Evolutionary conservation across 2,113 vertebrate species (phyloP).

Genomic region (Beaufortia kweichowensis): DNA sequence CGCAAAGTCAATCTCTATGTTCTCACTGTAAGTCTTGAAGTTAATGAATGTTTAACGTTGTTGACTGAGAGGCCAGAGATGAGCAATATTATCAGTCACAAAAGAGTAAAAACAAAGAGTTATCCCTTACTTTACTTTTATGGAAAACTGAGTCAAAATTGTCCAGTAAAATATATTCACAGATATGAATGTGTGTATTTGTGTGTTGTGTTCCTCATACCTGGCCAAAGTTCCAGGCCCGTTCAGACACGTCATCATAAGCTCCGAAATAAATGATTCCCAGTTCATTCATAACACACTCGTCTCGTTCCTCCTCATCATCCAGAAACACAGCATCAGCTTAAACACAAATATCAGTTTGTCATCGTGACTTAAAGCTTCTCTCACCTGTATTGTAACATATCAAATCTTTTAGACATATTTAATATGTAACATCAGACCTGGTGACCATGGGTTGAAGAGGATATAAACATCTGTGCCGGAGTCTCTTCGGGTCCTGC

Average conservation of each 20-base stretch:
- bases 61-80: no score
- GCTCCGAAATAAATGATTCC: conserved; percentile 89
- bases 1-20: no score
- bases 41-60: no score
- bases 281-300: conserved; percentile 89
- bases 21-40: no score
- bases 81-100: no score
- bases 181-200: no score
- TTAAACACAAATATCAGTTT: conserved; percentile 58
- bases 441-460: conserved; percentile 91
- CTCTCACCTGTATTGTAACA: no score
- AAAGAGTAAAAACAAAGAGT: no score
- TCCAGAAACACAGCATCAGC: conserved; percentile 88
- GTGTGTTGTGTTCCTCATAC: conserved; percentile 62
- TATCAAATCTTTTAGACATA: no score
- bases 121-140: no score
- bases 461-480: conserved; percentile 83
- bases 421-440: conserved; percentile 66
- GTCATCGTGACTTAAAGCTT: background rate
- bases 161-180: no score
- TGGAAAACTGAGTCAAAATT: no score
- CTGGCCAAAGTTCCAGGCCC: conserved; percentile 95
- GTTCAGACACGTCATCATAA: conserved; percentile 73
- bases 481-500: conserved; percentile 77
- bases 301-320: conserved; percentile 81